Evolutionary conservation across 2,113 vertebrate genomes (phyloP).

Genomic region (Oxygymnocypris stewartii): DNA sequence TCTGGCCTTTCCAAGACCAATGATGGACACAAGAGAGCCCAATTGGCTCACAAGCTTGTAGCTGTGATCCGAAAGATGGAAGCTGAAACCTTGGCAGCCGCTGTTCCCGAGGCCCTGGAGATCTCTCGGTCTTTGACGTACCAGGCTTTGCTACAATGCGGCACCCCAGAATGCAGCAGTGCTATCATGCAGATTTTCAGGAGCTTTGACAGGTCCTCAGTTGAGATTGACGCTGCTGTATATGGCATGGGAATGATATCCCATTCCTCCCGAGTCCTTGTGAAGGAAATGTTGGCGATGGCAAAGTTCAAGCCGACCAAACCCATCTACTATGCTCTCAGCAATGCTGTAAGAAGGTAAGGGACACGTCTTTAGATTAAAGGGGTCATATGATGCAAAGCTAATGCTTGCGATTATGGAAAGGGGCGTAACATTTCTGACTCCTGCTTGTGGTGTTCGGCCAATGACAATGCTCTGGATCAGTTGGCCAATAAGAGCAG

Average conservation of each 20-base stretch:
- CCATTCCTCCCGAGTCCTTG: conserved; percentile 78
- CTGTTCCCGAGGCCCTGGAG: conserved; percentile 62
- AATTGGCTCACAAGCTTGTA: conserved; percentile 83
- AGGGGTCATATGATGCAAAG: too few species aligned
- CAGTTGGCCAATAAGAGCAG: too few species aligned
- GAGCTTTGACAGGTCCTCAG: conserved; percentile 66
- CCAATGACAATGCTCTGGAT: too few species aligned
- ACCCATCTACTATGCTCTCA: conserved; percentile 86
- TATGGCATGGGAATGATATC: conserved; percentile 85
- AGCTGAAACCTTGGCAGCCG: conserved; percentile 68
- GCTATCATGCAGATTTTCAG: conserved; percentile 83
- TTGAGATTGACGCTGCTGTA: conserved; percentile 79
- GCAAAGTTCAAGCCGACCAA: conserved; percentile 83
- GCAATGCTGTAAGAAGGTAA: conserved; percentile 85
- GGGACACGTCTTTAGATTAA: conserved; percentile 49
- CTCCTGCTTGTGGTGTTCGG: too few species aligned
- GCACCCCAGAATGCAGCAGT: conserved; percentile 84
- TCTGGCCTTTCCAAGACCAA: conserved; percentile 71
- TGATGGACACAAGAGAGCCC: conserved; percentile 81
- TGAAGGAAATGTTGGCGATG: conserved; percentile 82
- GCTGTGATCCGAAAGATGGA: conserved; percentile 81
- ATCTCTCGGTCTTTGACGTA: conserved; percentile 78
- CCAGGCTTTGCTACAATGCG: conserved; percentile 89
- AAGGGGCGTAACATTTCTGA: too few species aligned
- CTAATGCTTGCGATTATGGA: too few species aligned